Evolutionary conservation across 2,113 vertebrate genomes (phyloP).

Genomic region (Epinephelus fuscoguttatus): DNA sequence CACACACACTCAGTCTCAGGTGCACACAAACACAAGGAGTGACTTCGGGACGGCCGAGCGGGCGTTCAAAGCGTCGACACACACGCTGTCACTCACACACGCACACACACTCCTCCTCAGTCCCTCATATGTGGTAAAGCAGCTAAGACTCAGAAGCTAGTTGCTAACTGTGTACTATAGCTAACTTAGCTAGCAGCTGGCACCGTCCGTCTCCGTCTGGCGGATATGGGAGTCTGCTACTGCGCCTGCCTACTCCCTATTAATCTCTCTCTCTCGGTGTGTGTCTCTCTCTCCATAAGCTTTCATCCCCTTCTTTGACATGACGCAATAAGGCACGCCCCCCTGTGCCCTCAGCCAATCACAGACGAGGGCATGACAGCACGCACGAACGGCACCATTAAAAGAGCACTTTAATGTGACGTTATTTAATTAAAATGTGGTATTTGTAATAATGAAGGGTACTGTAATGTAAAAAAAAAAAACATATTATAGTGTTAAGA

Average conservation of each 20-base stretch:
- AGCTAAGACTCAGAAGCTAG: constrained; percentile 64
- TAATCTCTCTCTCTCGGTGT: constrained; percentile 57
- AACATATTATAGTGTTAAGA: background rate
- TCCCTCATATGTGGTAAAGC: constrained; percentile 8
- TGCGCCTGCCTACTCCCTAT: constrained; percentile 66
- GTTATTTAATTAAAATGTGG: too few relatives aligned
- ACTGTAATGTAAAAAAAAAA: background rate
- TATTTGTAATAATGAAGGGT: background rate
- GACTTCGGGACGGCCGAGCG: constrained; percentile 58
- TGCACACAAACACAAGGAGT: constrained; percentile 25
- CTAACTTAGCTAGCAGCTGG: constrained; percentile 79
- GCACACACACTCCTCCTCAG: constrained; percentile 24
- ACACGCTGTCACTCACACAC: constrained; percentile 29
- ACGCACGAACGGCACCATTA: constrained; percentile 59
- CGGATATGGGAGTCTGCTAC: constrained; percentile 60
- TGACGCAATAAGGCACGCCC: constrained; percentile 53
- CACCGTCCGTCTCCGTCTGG: constrained; percentile 53
- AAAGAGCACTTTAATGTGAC: constrained; percentile 6
- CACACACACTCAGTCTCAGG: background rate
- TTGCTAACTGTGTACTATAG: constrained; percentile 67
- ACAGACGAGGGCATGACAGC: constrained; percentile 5
- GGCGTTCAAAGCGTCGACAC: constrained; percentile 39
- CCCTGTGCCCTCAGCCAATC: constrained; percentile 63
- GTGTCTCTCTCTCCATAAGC: constrained; percentile 25
- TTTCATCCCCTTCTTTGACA: constrained; percentile 34